phyloP scores from a whole-genome alignment of 2,888 invertebrate genomes.

The Synergus itoensis region DNA sequence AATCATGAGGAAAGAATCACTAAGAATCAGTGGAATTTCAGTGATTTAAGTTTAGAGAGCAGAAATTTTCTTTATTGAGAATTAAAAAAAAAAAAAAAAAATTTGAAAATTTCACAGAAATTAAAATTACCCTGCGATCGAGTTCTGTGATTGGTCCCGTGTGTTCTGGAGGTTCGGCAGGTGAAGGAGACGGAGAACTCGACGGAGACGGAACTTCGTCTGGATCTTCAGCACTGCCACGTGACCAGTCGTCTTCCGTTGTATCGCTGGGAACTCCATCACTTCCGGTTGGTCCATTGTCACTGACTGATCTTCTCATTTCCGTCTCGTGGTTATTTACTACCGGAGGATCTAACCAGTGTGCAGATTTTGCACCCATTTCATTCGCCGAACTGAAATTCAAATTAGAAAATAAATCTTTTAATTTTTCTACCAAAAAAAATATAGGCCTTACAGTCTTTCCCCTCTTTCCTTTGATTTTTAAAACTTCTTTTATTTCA shows the following conservation, averaged over 20 bases:
- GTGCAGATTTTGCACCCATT: slow-evolving; percentile 66
- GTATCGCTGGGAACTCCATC: slow-evolving; percentile 82
- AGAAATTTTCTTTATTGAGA: no score
- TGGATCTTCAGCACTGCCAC: slow-evolving; percentile 85
- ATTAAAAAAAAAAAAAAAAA: slow-evolving; percentile 18
- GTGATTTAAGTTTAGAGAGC: no score
- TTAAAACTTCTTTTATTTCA: no score
- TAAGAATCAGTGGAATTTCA: not conserved
- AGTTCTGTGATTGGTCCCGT: slow-evolving; percentile 80
- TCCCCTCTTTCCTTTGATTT: no score
- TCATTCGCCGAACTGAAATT: slow-evolving; percentile 72
- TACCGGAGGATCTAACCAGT: slow-evolving; percentile 71
- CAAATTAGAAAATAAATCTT: not conserved
- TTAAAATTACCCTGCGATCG: slow-evolving; percentile 80
- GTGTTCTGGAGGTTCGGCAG: slow-evolving; percentile 74
- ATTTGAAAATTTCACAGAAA: not conserved
- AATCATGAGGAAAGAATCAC: no score
- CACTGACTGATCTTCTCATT: slow-evolving; percentile 75
- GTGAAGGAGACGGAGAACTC: slow-evolving; percentile 67
- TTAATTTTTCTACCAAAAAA: not conserved
- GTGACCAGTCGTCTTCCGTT: slow-evolving; percentile 86
- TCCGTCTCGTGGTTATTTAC: slow-evolving; percentile 67
- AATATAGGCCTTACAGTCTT: no score
- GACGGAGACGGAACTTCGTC: slow-evolving; percentile 79
- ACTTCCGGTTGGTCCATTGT: slow-evolving; percentile 78